Conservation (phyloP, 2,888 invertebrate genomes). For the Nephrotoma guestfalica region DNA sequence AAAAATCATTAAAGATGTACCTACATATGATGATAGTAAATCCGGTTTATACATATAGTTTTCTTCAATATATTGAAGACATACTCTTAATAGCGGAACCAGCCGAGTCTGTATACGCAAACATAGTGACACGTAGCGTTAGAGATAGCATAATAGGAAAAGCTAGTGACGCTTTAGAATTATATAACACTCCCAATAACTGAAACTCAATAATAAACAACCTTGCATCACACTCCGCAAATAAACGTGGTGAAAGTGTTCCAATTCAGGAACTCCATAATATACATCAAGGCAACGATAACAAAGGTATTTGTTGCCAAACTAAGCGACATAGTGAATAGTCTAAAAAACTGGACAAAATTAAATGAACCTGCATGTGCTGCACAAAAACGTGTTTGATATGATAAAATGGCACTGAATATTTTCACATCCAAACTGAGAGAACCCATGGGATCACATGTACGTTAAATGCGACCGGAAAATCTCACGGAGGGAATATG, state of each 20-base stretch:
- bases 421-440: constrained; percentile 13
- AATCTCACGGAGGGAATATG: constrained; percentile 11
- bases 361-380: constrained; percentile 7
- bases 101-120: not conserved
- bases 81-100: not conserved
- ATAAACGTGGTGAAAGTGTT: not conserved
- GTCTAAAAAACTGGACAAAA: constrained; percentile 12
- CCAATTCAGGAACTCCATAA: constrained; percentile 7
- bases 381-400: constrained; percentile 9
- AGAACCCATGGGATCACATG: constrained; percentile 14
- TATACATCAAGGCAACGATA: not conserved
- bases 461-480: constrained; percentile 14
- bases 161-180: constrained; percentile 7
- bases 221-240: not conserved
- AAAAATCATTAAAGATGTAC: too few relatives aligned
- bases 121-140: constrained; percentile 1
- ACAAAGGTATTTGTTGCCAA: constrained; percentile 8
- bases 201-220: constrained; percentile 7
- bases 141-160: constrained; percentile 8
- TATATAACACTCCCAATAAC: constrained; percentile 6
- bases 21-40: too few relatives aligned
- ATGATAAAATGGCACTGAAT: constrained; percentile 15
- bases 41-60: too few relatives aligned
- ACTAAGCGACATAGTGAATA: constrained; percentile 9
- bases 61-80: not conserved